Evolutionary conservation across 2,797 vertebrate species (phyloP).

Genomic region (Moxostoma hubbsi): DNA sequence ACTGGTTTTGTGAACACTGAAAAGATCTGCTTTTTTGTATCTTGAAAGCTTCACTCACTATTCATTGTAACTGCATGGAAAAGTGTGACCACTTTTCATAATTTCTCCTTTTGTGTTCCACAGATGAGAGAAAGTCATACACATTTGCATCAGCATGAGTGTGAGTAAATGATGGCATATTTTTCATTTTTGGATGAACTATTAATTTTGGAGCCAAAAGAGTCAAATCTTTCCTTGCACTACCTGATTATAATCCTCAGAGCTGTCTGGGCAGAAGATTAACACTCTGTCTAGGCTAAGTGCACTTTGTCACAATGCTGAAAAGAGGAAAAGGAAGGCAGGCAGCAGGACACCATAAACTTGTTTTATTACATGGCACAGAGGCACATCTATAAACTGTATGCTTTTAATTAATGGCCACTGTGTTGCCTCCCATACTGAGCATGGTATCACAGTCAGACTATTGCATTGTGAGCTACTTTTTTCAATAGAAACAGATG

Average conservation of each 20-base stretch:
- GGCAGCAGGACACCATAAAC: constrained; percentile 74
- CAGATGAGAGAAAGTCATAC: no score
- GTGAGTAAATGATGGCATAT: no score
- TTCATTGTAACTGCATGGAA: no score
- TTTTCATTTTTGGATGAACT: no score
- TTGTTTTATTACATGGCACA: constrained; percentile 76
- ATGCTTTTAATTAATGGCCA: constrained; percentile 77
- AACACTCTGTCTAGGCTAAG: constrained; percentile 67
- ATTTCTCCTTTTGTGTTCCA: no score
- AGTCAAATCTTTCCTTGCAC: constrained; percentile 38
- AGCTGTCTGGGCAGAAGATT: constrained; percentile 73
- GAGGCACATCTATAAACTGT: constrained; percentile 69
- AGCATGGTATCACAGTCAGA: constrained; percentile 5
- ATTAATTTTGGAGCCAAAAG: no score
- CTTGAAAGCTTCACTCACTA: no score
- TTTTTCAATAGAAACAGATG: background rate
- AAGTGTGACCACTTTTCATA: no score
- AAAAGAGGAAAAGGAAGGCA: constrained; percentile 74
- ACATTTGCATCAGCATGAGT: no score
- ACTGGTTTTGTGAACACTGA: no score
- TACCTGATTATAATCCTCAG: constrained; percentile 65
- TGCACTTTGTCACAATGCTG: constrained; percentile 78
- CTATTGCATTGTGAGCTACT: background rate
- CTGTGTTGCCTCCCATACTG: constrained; percentile 23
- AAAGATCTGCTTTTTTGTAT: no score